These are phyloP conservation scores for Collichthys lucidus DNA, from an alignment of 2,113 vertebrate species.

Conservation along the genomic window DNA sequence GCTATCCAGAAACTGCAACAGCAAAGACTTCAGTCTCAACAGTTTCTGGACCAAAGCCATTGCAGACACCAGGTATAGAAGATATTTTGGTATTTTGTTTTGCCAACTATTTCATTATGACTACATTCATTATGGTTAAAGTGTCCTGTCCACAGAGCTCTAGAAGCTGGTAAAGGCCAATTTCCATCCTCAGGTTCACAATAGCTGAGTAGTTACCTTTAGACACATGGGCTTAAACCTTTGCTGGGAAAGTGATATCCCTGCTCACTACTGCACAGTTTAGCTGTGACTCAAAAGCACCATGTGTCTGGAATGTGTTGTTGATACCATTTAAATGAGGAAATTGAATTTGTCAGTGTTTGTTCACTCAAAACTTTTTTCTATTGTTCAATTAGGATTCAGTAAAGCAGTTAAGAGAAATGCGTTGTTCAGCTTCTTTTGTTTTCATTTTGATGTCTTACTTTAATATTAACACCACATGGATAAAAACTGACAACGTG, in stretches of 20 bases:
- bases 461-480: conserved; percentile 39
- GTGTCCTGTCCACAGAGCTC: not conserved
- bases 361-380: conserved; percentile 15
- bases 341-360: not conserved
- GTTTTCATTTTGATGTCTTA: conserved; percentile 35
- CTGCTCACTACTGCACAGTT: no score
- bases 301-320: not conserved
- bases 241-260: conserved; percentile 6
- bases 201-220: conserved; percentile 26
- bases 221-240: conserved; percentile 26
- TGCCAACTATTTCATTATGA: not conserved
- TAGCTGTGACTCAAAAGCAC: not conserved
- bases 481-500: conserved; percentile 39
- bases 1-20: conserved; percentile 92
- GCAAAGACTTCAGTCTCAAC: conserved; percentile 87
- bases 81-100: not conserved
- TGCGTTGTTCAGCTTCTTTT: conserved; percentile 18
- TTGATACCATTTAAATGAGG: not conserved
- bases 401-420: conserved; percentile 7
- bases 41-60: conserved; percentile 88
- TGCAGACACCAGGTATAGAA: conserved; percentile 86
- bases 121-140: not conserved
- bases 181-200: conserved; percentile 2
- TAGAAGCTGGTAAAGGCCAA: conserved; percentile 2
- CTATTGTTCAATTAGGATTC: not conserved